Conservation (phyloP, 1,140 invertebrate genomes). For the Grapholita molesta region DNA sequence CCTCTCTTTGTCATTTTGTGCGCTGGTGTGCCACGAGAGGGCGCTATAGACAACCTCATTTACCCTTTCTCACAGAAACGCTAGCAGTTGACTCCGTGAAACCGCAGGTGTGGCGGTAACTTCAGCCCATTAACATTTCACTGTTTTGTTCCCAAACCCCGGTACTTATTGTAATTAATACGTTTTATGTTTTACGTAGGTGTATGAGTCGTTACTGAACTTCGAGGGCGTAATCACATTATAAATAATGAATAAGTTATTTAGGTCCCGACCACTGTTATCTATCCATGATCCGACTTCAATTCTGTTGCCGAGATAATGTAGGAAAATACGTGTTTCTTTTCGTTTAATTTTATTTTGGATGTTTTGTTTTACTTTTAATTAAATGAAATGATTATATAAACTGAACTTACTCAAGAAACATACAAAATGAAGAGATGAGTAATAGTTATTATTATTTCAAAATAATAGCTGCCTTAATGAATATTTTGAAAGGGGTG, state of each 20-base stretch:
- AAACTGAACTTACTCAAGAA: too few species aligned
- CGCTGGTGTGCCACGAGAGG: constrained; percentile 49
- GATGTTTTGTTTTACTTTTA: too few species aligned
- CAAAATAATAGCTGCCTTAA: constrained; percentile 2
- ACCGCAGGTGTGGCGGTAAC: constrained; percentile 54
- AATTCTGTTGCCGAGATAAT: too few species aligned
- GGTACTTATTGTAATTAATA: constrained; percentile 37
- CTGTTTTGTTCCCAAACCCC: constrained; percentile 37
- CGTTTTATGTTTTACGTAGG: constrained; percentile 21
- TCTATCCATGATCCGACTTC: neutral
- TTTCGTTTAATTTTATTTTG: too few species aligned
- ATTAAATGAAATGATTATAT: too few species aligned
- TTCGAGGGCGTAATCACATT: constrained; percentile 12
- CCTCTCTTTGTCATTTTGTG: constrained; percentile 63
- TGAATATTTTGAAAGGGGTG: constrained; percentile 26
- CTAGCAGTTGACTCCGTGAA: constrained; percentile 54
- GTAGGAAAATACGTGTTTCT: too few species aligned
- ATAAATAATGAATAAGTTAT: neutral
- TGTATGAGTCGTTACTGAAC: constrained; percentile 10
- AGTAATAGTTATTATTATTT: too few species aligned
- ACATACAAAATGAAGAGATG: too few species aligned
- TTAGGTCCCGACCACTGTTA: neutral
- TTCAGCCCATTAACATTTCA: constrained; percentile 59
- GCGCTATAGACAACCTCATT: constrained; percentile 53
- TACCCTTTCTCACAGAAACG: constrained; percentile 53